Percentiles rank a stretch among this genome's conserved stretches.
Conservation (phyloP, 1,140 invertebrate genomes). For the Carposina sasakii region DNA sequence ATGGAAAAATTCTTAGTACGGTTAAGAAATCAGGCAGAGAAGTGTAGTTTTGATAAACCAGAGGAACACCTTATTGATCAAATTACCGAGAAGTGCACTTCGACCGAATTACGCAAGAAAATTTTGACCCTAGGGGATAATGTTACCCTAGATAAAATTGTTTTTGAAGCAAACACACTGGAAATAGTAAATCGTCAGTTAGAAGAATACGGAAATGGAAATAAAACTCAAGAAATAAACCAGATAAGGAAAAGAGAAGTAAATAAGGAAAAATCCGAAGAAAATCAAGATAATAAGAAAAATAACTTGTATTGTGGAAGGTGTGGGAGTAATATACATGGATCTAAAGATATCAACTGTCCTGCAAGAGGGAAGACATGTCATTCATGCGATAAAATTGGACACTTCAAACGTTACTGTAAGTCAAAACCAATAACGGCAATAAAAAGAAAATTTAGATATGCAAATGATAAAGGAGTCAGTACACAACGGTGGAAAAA, state of each 20-base stretch:
- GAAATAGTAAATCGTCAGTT: background rate
- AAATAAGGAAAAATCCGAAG: background rate
- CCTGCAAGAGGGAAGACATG: conserved; percentile 8
- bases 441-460: conserved; percentile 5
- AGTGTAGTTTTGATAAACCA: background rate
- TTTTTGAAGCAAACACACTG: background rate
- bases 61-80: background rate
- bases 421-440: background rate
- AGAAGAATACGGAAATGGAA: background rate
- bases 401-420: conserved; percentile 7
- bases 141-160: background rate
- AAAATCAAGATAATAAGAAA: too few species aligned
- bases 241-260: background rate
- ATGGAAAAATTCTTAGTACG: background rate
- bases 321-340: background rate
- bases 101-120: background rate
- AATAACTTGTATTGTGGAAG: background rate
- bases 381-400: conserved; percentile 6
- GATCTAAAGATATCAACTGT: background rate
- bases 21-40: background rate
- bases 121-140: background rate
- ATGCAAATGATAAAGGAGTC: background rate
- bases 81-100: background rate
- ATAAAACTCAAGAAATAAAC: background rate
- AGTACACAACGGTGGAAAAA: conserved; percentile 2